Conservation (phyloP, 2,888 invertebrate species). For the Steinernema carpocapsae region DNA sequence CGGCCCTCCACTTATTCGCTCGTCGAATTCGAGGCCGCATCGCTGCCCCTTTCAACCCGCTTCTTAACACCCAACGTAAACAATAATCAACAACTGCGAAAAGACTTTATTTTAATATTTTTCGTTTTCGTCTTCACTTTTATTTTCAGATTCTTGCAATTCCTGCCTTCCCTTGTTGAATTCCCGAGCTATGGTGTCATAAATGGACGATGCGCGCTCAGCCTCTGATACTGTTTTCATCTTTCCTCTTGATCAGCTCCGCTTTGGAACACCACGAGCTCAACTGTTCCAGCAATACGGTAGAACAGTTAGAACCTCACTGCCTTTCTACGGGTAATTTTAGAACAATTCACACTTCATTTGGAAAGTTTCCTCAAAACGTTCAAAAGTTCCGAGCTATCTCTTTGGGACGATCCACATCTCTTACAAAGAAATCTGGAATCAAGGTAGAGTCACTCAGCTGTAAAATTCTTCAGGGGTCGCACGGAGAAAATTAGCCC, state of each 20-base stretch:
- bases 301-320: background rate
- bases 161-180: too few relatives aligned
- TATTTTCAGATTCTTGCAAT: too few relatives aligned
- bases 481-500: background rate
- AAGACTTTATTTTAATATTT: too few relatives aligned
- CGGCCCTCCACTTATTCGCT: slow-evolving; percentile 26
- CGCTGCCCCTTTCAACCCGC: background rate
- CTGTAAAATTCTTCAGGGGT: background rate
- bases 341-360: slow-evolving; percentile 5
- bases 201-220: too few relatives aligned
- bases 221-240: too few relatives aligned
- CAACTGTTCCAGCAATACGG: background rate
- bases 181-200: too few relatives aligned
- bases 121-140: too few relatives aligned
- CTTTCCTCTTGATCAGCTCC: too few relatives aligned
- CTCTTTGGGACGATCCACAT: slow-evolving; percentile 25
- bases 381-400: background rate
- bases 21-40: slow-evolving; percentile 21
- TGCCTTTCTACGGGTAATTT: background rate
- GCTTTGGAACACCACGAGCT: background rate
- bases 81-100: too few relatives aligned
- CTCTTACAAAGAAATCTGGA: slow-evolving; percentile 16
- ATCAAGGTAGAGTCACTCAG: slow-evolving; percentile 19
- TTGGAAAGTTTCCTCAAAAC: slow-evolving; percentile 1
- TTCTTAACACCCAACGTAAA: background rate